Evolutionary conservation across 2,797 vertebrate genomes (phyloP).

Genomic region (Uromys caudimaculatus): DNA sequence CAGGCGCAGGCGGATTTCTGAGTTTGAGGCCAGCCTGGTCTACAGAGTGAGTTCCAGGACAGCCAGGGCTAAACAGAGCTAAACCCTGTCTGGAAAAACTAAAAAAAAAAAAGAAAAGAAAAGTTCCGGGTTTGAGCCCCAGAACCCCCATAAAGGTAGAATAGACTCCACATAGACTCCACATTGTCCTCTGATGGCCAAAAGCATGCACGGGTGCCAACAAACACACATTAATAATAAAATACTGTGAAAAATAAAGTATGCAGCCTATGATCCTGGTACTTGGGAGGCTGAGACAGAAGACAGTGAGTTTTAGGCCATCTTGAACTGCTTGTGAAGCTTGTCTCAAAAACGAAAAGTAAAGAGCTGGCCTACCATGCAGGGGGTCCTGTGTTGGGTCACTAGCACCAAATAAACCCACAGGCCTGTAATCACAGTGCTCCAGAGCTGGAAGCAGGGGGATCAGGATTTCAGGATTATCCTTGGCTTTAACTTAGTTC

Average conservation of each 20-base stretch:
- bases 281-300: neutral
- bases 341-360: neutral
- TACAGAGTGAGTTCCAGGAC: too few relatives aligned
- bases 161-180: neutral
- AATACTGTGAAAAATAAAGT: neutral
- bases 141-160: neutral
- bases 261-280: neutral
- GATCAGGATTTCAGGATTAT: neutral
- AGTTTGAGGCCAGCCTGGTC: too few relatives aligned
- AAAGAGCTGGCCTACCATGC: neutral
- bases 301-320: neutral
- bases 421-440: neutral
- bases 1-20: too few relatives aligned
- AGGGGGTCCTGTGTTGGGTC: neutral
- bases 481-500: neutral
- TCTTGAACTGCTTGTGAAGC: neutral
- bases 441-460: neutral
- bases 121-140: neutral
- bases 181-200: neutral
- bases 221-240: neutral
- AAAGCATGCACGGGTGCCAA: neutral
- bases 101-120: too few relatives aligned
- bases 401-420: neutral
- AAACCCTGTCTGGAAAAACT: too few relatives aligned
- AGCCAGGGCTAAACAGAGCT: too few relatives aligned